Conservation (phyloP, 2,113 vertebrate species). For the Tricholaema leucomelas region DNA sequence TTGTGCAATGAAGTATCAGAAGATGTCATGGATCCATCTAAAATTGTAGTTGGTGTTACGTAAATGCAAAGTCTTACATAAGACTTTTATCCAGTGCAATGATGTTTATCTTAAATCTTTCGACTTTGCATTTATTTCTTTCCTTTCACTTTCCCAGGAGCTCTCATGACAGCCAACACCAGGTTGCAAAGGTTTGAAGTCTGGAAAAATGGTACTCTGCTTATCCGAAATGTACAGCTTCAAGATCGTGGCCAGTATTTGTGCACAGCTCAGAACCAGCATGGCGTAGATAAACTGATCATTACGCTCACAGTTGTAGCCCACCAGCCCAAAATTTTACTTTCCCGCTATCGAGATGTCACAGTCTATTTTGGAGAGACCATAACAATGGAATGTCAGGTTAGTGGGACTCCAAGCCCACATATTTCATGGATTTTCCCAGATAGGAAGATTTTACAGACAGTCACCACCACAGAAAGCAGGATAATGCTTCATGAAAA, state of each 20-base stretch:
- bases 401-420: constrained; percentile 80
- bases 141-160: constrained; percentile 68
- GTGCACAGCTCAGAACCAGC: constrained; percentile 83
- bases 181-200: constrained; percentile 84
- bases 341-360: constrained; percentile 79
- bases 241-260: constrained; percentile 86
- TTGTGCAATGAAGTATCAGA: background rate
- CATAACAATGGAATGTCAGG: constrained; percentile 81
- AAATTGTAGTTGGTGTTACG: background rate
- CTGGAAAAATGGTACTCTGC: constrained; percentile 83
- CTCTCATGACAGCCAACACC: constrained; percentile 78
- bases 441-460: constrained; percentile 71
- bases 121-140: background rate
- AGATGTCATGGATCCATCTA: background rate
- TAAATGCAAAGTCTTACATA: background rate
- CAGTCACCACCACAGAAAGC: constrained; percentile 34
- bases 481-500: constrained; percentile 77
- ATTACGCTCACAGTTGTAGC: constrained; percentile 76
- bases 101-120: background rate
- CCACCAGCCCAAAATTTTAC: constrained; percentile 78
- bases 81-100: background rate
- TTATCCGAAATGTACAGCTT: constrained; percentile 79
- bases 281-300: constrained; percentile 77
- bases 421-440: constrained; percentile 89
- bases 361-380: constrained; percentile 80